Evolutionary conservation across 2,113 vertebrate genomes (phyloP).

Genomic region (Colossoma macropomum): DNA sequence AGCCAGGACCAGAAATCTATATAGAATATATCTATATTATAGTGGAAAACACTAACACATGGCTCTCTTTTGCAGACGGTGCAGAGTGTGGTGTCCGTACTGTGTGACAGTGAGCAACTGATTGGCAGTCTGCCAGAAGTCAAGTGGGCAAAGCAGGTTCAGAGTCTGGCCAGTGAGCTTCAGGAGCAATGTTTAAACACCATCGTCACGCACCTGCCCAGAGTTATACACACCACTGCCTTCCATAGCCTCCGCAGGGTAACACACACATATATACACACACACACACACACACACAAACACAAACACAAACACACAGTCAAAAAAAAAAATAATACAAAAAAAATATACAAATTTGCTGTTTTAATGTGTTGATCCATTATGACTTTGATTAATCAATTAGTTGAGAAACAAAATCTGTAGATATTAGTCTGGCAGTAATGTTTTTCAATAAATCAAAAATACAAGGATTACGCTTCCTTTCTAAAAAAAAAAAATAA

Average conservation of each 20-base stretch:
- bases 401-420: too few species aligned
- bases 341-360: too few species aligned
- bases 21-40: too few species aligned
- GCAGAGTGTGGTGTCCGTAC: conserved; percentile 82
- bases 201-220: conserved; percentile 83
- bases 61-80: conserved; percentile 74
- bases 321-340: not conserved
- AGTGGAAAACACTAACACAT: not conserved
- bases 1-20: too few species aligned
- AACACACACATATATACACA: conserved; percentile 36
- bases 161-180: conserved; percentile 80
- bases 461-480: too few species aligned
- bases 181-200: conserved; percentile 84
- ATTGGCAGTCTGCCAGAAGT: conserved; percentile 88
- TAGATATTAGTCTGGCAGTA: too few species aligned
- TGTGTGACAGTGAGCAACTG: conserved; percentile 88
- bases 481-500: too few species aligned
- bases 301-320: too few species aligned
- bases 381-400: too few species aligned
- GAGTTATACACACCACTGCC: conserved; percentile 79
- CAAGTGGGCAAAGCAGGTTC: conserved; percentile 88
- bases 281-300: not conserved
- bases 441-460: too few species aligned
- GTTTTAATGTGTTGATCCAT: too few species aligned
- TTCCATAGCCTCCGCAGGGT: conserved; percentile 87